Conservation (phyloP, 2,888 invertebrate species). For the Eupithecia dodoneata region DNA sequence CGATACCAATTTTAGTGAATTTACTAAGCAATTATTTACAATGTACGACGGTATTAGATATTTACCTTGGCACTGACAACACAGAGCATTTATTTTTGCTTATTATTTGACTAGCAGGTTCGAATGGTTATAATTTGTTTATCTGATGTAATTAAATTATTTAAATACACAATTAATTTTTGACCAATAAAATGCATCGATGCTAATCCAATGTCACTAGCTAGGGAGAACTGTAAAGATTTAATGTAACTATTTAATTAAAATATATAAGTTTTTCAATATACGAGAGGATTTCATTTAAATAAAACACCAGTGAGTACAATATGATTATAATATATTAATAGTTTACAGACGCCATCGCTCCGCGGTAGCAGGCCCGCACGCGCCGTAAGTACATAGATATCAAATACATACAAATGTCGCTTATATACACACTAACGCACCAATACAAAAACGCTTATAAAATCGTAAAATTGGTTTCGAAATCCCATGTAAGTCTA, state of each 20-base stretch:
- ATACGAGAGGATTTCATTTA: slow-evolving; percentile 51
- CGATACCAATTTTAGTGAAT: slow-evolving; percentile 32
- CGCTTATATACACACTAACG: slow-evolving; percentile 68
- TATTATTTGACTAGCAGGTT: slow-evolving; percentile 62
- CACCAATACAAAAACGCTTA: slow-evolving; percentile 61
- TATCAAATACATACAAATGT: slow-evolving; percentile 52
- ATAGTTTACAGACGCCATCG: slow-evolving; percentile 84
- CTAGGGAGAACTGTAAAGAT: slow-evolving; percentile 82
- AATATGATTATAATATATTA: slow-evolving; percentile 84
- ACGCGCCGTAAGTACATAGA: slow-evolving; percentile 53
- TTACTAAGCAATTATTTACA: slow-evolving; percentile 37
- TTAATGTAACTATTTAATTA: slow-evolving; percentile 84
- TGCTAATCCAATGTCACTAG: slow-evolving; percentile 78
- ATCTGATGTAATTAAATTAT: slow-evolving; percentile 81
- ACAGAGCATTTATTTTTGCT: slow-evolving; percentile 55
- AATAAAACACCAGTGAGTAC: slow-evolving; percentile 69
- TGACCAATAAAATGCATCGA: slow-evolving; percentile 82
- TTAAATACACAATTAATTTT: slow-evolving; percentile 74
- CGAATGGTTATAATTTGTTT: slow-evolving; percentile 70
- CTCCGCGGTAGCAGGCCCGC: slow-evolving; percentile 46
- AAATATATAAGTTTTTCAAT: slow-evolving; percentile 83
- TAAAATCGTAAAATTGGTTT: slow-evolving; percentile 47
- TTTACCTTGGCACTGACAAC: slow-evolving; percentile 60
- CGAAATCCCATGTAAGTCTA: slow-evolving; percentile 51
- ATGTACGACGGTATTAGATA: slow-evolving; percentile 30